A percentile compares a stretch with the other conserved stretches of the same genome.
Evolutionary conservation across 2,888 invertebrate genomes (phyloP).

Genomic region (Cerastoderma edule): DNA sequence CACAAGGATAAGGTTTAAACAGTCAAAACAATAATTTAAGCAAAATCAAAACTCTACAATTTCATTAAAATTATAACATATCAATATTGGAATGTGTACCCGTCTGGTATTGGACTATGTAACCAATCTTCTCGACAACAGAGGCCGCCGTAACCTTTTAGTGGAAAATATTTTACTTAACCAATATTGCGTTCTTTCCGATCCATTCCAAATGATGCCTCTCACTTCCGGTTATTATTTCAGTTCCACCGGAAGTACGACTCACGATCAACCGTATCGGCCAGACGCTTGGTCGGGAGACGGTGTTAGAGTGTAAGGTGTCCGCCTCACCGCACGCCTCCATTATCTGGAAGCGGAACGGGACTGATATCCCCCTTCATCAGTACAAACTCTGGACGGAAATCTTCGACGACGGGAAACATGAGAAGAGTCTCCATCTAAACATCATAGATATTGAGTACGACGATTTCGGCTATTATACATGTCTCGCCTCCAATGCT

Average conservation of each 20-base stretch:
- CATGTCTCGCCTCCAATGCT: conserved; percentile 67
- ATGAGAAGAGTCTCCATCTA: conserved; percentile 65
- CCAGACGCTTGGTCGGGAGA: conserved; percentile 74
- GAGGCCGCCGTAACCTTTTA: no score
- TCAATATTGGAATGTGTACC: no score
- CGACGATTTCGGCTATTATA: conserved; percentile 69
- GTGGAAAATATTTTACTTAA: no score
- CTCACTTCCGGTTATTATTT: no score
- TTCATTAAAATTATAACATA: no score
- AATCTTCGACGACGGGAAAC: conserved; percentile 65
- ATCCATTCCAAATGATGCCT: no score
- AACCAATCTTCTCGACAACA: no score
- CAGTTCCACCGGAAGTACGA: conserved; percentile 76
- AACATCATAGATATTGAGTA: conserved; percentile 64
- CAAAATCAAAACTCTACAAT: no score
- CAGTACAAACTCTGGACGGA: conserved; percentile 58
- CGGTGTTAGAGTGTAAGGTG: conserved; percentile 78
- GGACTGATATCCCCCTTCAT: conserved; percentile 56
- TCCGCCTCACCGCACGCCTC: conserved; percentile 74
- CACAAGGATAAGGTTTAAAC: no score
- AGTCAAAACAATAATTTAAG: no score
- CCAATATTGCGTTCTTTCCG: no score
- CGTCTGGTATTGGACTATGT: no score
- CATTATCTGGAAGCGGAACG: conserved; percentile 72
- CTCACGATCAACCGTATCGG: conserved; percentile 72